phyloP scores from a whole-genome alignment of 2,888 invertebrate genomes.

The Lysandra coridon region DNA sequence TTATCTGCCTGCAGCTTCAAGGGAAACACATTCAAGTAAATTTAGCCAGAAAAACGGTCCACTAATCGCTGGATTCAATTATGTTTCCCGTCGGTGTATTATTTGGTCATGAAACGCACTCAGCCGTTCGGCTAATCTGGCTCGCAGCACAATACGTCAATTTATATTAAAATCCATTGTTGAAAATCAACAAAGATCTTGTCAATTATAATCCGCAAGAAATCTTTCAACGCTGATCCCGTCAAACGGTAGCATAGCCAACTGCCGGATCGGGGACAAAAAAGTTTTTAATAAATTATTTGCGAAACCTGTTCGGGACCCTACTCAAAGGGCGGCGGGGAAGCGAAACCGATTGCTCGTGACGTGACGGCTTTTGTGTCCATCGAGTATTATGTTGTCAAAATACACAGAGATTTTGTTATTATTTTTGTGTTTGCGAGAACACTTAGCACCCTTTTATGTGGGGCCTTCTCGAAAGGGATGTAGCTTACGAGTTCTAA shows the following conservation, averaged over 20 bases:
- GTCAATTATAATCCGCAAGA: conserved; percentile 76
- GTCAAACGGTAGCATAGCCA: conserved; percentile 74
- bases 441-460: conserved; percentile 79
- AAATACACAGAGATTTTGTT: conserved; percentile 79
- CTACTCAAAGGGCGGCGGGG: conserved; percentile 73
- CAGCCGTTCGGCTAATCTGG: conserved; percentile 68
- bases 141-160: conserved; percentile 63
- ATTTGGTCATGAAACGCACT: conserved; percentile 55
- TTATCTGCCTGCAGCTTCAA: conserved; percentile 54
- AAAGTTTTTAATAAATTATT: conserved; percentile 71
- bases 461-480: conserved; percentile 69
- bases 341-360: conserved; percentile 78
- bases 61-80: conserved; percentile 59
- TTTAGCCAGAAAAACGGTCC: conserved; percentile 57
- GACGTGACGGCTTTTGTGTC: conserved; percentile 77
- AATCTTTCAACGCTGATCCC: conserved; percentile 67
- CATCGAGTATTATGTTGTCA: conserved; percentile 79
- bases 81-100: conserved; percentile 56
- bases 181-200: conserved; percentile 73
- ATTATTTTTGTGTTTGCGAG: conserved; percentile 80
- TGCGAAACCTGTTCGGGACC: conserved; percentile 76
- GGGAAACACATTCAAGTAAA: conserved; percentile 60
- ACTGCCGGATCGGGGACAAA: conserved; percentile 53
- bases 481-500: conserved; percentile 61
- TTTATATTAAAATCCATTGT: conserved; percentile 72